Evolutionary conservation across 2,888 invertebrate genomes (phyloP).

Genomic region (Candidula unifasciata): DNA sequence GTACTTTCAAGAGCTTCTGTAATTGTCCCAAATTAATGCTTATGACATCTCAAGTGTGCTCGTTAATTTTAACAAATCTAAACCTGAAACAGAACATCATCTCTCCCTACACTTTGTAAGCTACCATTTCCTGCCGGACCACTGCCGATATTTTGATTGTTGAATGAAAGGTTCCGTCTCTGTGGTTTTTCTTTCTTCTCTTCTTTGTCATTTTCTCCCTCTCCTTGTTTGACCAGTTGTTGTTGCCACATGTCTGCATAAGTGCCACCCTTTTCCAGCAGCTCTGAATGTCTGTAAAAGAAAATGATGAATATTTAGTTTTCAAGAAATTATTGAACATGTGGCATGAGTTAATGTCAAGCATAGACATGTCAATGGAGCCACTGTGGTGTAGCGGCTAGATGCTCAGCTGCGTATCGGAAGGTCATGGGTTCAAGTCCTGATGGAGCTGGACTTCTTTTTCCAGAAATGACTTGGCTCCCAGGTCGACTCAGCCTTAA

Average conservation of each 20-base stretch:
- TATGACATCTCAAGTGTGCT: neutral
- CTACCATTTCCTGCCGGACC: neutral
- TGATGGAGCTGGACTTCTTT: no score
- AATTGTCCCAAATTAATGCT: no score
- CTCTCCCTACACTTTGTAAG: conserved; percentile 21
- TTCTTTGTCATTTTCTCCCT: neutral
- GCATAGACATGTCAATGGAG: no score
- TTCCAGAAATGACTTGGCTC: no score
- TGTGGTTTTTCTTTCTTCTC: neutral
- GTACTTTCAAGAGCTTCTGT: no score
- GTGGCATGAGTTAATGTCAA: no score
- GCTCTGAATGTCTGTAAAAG: conserved; percentile 84
- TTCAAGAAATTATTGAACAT: no score
- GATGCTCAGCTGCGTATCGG: no score
- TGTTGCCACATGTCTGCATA: conserved; percentile 96
- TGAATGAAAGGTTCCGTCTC: conserved; percentile 15
- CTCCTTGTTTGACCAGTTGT: conserved; percentile 82
- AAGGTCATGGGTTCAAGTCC: no score
- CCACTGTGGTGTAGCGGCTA: no score
- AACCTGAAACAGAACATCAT: conserved; percentile 8
- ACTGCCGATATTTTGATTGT: neutral
- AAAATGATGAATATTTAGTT: neutral
- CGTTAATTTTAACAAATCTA: neutral
- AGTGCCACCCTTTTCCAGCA: conserved; percentile 84
- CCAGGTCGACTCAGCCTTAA: no score